These are phyloP conservation scores for Pelagia noctiluca DNA, from an alignment of 30 jellyfish, hydroid and myxozoan genomes.

Conservation along the genomic window DNA sequence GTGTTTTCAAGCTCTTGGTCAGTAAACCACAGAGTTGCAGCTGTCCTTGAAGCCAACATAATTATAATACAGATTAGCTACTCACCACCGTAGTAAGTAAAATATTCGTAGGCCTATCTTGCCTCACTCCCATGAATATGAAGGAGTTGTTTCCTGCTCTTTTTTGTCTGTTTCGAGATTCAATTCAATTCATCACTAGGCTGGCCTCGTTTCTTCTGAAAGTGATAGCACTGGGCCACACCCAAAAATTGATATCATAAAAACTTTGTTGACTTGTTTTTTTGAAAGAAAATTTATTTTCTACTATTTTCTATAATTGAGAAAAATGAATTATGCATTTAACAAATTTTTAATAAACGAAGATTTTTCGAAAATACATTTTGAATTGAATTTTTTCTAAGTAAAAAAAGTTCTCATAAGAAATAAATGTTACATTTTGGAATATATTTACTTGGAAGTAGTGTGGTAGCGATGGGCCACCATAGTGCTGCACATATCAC, in stretches of 20 bases:
- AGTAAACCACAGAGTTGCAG: slow-evolving; percentile 19
- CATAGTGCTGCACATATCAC: neutral
- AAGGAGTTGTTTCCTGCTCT: slow-evolving; percentile 4
- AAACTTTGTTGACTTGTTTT: neutral
- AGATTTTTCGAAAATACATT: neutral
- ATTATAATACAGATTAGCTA: neutral
- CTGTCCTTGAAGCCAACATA: slow-evolving; percentile 6
- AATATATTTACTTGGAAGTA: neutral
- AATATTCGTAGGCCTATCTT: neutral
- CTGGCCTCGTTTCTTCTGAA: slow-evolving; percentile 39
- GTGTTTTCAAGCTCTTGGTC: slow-evolving; percentile 41
- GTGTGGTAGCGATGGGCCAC: slow-evolving; percentile 60
- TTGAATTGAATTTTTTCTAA: neutral
- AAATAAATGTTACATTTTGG: neutral
- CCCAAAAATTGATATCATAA: slow-evolving; percentile 1
- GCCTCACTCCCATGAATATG: neutral
- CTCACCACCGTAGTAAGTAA: too few species aligned
- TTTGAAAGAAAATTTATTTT: neutral
- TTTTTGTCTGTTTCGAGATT: neutral
- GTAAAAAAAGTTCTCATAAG: neutral
- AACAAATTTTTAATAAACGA: neutral
- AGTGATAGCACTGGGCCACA: slow-evolving; percentile 54
- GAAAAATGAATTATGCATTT: neutral
- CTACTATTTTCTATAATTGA: neutral
- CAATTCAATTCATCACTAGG: slow-evolving; percentile 22